Percentiles rank a stretch among this genome's conserved stretches.
phyloP scores from a whole-genome alignment of 2,113 vertebrate species.

The human (Homo sapiens) region DNA sequence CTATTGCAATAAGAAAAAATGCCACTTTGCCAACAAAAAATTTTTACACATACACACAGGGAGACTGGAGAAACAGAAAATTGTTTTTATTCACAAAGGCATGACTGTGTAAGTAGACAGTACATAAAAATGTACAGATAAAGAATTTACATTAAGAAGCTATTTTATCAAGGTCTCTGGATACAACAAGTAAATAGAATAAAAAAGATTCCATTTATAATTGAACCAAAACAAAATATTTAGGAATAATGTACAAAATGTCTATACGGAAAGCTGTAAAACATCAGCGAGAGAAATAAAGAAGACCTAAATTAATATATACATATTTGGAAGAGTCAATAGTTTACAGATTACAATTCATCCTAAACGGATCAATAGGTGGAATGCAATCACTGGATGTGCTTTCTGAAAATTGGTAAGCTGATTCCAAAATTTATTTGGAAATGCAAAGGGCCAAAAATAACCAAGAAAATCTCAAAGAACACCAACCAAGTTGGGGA shows the following conservation, averaged over 20 bases:
- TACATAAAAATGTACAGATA: not conserved
- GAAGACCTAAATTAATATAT: not conserved
- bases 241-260: not conserved
- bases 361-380: not conserved
- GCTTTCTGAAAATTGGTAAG: not conserved
- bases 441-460: not conserved
- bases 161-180: not conserved
- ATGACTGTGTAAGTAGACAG: not conserved
- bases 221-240: not conserved
- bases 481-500: not conserved
- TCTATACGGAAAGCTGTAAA: not conserved
- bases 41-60: not conserved
- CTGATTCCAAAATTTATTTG: not conserved
- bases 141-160: not conserved
- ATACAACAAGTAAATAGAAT: not conserved
- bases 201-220: not conserved
- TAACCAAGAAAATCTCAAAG: not conserved
- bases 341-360: not conserved
- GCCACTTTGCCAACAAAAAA: not conserved
- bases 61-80: not conserved
- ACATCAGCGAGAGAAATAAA: not conserved
- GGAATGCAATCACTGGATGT: not conserved
- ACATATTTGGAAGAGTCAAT: not conserved
- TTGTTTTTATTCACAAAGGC: not conserved
- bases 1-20: not conserved